phyloP scores from a whole-genome alignment of 2,797 vertebrate species.

The Lacerta bilineata region DNA sequence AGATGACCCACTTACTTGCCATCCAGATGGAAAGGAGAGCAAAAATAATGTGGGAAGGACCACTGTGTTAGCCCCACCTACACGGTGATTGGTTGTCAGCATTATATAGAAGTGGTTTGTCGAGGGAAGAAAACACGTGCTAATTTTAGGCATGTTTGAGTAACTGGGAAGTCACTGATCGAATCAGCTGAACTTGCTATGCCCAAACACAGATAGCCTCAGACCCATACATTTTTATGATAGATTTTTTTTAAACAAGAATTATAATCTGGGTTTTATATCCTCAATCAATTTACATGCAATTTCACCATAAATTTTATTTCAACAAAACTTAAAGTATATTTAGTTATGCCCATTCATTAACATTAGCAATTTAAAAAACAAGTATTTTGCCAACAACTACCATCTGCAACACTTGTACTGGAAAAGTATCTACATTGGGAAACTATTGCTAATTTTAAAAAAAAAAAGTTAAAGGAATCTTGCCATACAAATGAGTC shows the following conservation, averaged over 20 bases:
- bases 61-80: not conserved
- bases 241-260: not conserved
- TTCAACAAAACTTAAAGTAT: slow-evolving; percentile 4
- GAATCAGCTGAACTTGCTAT: not conserved
- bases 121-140: slow-evolving; percentile 64
- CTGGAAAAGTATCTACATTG: not conserved
- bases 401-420: not conserved
- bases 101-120: slow-evolving; percentile 20
- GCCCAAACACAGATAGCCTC: not conserved
- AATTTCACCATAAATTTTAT: not conserved
- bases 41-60: not conserved
- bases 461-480: too few relatives aligned
- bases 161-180: slow-evolving; percentile 15
- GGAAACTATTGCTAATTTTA: not conserved
- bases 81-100: not conserved
- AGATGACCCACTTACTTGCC: too few relatives aligned
- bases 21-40: not conserved
- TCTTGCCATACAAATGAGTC: not conserved
- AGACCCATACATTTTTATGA: not conserved
- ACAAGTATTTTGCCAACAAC: not conserved
- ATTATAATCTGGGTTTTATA: not conserved
- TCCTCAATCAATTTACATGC: not conserved
- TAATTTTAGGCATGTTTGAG: slow-evolving; percentile 61
- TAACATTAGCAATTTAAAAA: not conserved
- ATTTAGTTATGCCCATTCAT: not conserved